Evolutionary conservation across 23 tunicate genomes (phyloP), one percentile per base, ranked within the genome.

Genomic region (Oikopleura dioica): DNA sequence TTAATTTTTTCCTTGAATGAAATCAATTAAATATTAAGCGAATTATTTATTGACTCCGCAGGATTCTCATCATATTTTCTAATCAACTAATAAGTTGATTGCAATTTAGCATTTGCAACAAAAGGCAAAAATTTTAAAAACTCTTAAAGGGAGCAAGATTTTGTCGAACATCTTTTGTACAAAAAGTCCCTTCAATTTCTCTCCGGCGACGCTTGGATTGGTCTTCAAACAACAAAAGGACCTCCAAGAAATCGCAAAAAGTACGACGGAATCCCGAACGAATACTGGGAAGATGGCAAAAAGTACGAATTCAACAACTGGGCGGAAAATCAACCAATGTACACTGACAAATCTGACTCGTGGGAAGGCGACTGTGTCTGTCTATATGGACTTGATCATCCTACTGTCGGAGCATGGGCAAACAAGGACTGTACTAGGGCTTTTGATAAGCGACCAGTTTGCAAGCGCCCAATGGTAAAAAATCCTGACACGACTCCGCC

Each of bases 321-420:
- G 29, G 29, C 33, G 33, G 4, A 23, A 21, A 28, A 63, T 28
- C 26, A 63, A 2, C 72, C 72, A 2, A 23, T 2, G 5, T 63
- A 63, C 26, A 28, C 4, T 16, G 29, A 4, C 33, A 28, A 63
- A 23, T n/a, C n/a, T n/a, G n/a, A n/a, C n/a, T n/a, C n/a, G n/a
- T 63, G 72, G 72, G 72, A 63, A 2, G 72, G 72, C 26, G 72
- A 63, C 33, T 63, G 72, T 28, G 72, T 63, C 26, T 2, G 33
- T 28, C 16, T 63, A 31, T 63, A 21, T 24, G 72, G 72, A 63
- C 2, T 63, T 4, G 72, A 63, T 31, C 30, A 63, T 63, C 29
- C 32, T 31, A 23, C 4, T 12, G 16, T 28, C 26, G 72, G 72
- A 2, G 72, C 4, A 63, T 63, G 72, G 72, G 33, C 30, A 16